Percentiles rank a stretch among this genome's conserved stretches.
These are phyloP conservation scores for Trochalopteron elliotii DNA, from an alignment of 2,113 vertebrate species.

Conservation along the genomic window DNA sequence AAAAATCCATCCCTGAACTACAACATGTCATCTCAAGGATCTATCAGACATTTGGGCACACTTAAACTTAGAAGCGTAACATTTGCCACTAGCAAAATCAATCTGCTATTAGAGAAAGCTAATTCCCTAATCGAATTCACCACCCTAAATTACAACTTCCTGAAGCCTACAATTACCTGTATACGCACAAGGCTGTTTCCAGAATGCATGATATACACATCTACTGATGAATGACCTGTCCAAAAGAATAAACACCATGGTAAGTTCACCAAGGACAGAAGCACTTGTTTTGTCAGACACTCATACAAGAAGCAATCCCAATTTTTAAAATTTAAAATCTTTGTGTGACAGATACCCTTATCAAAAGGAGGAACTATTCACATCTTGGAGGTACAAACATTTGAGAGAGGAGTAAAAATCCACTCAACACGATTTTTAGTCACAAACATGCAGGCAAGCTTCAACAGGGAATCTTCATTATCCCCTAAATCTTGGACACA, in stretches of 20 bases:
- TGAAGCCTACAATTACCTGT: constrained; percentile 81
- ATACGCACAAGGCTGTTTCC: constrained; percentile 86
- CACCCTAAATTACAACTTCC: background rate
- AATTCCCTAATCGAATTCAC: background rate
- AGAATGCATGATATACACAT: constrained; percentile 89
- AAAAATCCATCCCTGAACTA: background rate
- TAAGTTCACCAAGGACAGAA: constrained; percentile 13
- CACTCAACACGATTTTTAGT: background rate
- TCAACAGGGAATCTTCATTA: background rate
- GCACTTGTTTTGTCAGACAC: background rate
- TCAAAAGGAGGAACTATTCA: background rate
- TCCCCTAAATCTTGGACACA: background rate
- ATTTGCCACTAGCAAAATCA: background rate
- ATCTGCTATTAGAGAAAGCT: background rate
- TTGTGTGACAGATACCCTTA: background rate
- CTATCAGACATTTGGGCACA: background rate
- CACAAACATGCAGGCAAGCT: background rate
- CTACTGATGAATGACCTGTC: constrained; percentile 83
- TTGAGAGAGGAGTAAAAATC: background rate
- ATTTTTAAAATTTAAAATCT: background rate
- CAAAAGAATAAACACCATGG: constrained; percentile 54
- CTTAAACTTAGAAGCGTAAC: background rate
- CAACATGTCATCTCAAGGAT: background rate
- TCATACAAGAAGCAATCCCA: background rate
- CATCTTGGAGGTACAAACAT: background rate